phyloP scores from a whole-genome alignment of 2,113 vertebrate species.

The rabbit (Oryctolagus cuniculus) region DNA sequence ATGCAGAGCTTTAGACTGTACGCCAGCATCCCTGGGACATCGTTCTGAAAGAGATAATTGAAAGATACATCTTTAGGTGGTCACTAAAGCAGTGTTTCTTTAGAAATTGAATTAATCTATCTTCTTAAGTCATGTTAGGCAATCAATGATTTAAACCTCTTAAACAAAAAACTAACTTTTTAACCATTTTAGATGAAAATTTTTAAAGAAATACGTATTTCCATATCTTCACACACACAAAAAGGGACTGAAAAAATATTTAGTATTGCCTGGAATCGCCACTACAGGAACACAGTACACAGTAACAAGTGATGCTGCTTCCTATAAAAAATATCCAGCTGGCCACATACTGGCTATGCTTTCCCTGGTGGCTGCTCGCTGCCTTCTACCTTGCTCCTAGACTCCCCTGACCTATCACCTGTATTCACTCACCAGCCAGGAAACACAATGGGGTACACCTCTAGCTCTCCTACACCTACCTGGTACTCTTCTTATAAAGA shows the following conservation, averaged over 20 bases:
- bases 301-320: background rate
- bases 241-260: background rate
- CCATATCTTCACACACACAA: background rate
- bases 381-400: background rate
- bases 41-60: constrained; percentile 90
- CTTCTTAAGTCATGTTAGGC: constrained; percentile 1
- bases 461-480: background rate
- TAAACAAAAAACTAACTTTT: constrained; percentile 15
- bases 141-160: constrained; percentile 29
- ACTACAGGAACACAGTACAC: background rate
- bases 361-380: background rate
- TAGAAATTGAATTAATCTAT: constrained; percentile 22
- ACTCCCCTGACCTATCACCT: background rate
- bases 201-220: constrained; percentile 7
- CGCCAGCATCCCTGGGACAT: constrained; percentile 97
- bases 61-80: constrained; percentile 28
- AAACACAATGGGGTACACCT: background rate
- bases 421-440: background rate
- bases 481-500: background rate
- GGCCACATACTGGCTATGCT: background rate
- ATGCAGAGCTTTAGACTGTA: constrained; percentile 99
- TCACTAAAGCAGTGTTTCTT: constrained; percentile 42
- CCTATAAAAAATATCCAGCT: constrained; percentile 2
- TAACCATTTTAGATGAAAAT: background rate
- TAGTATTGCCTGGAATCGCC: background rate